Conservation (phyloP, 2,888 invertebrate species). For the Chymomyza amoena region DNA sequence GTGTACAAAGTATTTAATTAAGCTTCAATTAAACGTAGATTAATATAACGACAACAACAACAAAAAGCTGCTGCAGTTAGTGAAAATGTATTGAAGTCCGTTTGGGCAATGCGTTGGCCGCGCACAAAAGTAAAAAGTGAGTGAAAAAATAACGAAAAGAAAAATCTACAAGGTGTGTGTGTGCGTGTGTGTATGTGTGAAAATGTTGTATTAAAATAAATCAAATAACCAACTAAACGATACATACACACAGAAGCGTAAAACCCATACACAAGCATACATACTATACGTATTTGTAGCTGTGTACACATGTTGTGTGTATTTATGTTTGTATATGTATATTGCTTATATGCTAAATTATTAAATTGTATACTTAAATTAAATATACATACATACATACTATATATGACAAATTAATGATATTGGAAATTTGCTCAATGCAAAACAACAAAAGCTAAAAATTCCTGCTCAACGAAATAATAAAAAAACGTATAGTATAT, state of each 20-base stretch:
- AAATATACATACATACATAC: slow-evolving; percentile 17
- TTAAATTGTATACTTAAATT: slow-evolving; percentile 29
- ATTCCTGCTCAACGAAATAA: slow-evolving; percentile 18
- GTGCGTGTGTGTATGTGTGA: slow-evolving; percentile 16
- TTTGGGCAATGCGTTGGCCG: slow-evolving; percentile 7
- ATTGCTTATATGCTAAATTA: slow-evolving; percentile 28
- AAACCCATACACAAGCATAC: not conserved
- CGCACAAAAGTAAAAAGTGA: slow-evolving; percentile 63
- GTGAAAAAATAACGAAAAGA: slow-evolving; percentile 53
- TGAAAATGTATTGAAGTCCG: slow-evolving; percentile 57
- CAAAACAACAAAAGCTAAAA: slow-evolving; percentile 45
- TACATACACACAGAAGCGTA: slow-evolving; percentile 60
- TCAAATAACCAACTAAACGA: slow-evolving; percentile 66
- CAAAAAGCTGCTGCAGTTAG: slow-evolving; percentile 54
- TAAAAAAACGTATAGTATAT: slow-evolving; percentile 30
- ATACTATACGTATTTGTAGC: slow-evolving; percentile 10
- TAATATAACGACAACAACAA: not conserved
- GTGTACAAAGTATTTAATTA: not conserved
- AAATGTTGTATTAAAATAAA: slow-evolving; percentile 65
- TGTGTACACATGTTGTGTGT: not conserved
- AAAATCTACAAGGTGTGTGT: slow-evolving; percentile 7
- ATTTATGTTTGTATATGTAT: not conserved
- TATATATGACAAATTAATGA: slow-evolving; percentile 14
- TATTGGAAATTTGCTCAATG: slow-evolving; percentile 11
- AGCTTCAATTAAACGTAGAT: not conserved